Base-by-base conservation (phyloP, 2,797 vertebrate species). In the Pipistrellus kuhlii region DNA sequence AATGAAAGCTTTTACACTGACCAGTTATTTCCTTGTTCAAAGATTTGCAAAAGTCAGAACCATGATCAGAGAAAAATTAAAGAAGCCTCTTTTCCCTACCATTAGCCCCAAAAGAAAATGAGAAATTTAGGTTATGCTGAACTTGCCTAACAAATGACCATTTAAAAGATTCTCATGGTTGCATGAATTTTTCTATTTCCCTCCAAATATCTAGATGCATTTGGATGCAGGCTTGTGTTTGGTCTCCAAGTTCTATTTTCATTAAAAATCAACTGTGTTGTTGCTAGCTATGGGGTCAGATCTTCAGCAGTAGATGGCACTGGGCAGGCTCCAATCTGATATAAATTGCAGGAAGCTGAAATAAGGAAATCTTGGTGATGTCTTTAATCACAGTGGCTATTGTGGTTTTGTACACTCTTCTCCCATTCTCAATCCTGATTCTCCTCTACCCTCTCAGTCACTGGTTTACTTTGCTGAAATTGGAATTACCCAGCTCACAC, bases 1-100 rank as follows among this genome's bases (percentile, higher is more conserved):
- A 88, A 96, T 20, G 85, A 88, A 93, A 97, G 46, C 7, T 89
- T 96, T 97, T 82, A 95, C 55, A 20, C 0, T 0, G 46, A 93
- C 95, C 86, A 59, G 69, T 95, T 93, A 90, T 48, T 96, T 95
- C 72, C 57, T 92, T 96, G 81, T 77, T 80, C 96, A 98, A 96
- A 96, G 92, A 64, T 93, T 90, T 85, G 53, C 23, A 48, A 69
- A 84, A 72, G 5, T 32, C 77, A 46, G 69, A 90, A 72, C 38
- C 30, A 90, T 35, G 57, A 57, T 48, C 51, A 89, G 73, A 81
- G 12, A 64, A 64, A 92, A 87, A 83, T 90, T 93, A 85, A 97
- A 96, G 35, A 91, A 46, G n/a, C 17, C 46, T 78, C 18, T 76
- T 95, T 96, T 86, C 91, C 75, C 93, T 94, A 83, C 64, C 12